phyloP scores from a whole-genome alignment of 2,113 vertebrate species.

The Muntiacus muntjak region DNA sequence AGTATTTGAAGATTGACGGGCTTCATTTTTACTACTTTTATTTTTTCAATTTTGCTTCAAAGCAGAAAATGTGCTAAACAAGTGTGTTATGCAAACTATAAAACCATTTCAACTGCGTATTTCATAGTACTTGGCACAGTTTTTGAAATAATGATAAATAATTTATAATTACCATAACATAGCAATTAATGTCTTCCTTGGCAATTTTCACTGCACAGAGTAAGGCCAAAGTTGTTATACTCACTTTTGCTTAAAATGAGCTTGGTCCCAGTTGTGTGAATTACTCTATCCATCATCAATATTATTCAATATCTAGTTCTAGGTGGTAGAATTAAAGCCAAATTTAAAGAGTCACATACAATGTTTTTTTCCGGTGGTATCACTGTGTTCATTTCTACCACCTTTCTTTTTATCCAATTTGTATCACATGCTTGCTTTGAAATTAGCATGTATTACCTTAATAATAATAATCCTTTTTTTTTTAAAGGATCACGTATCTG shows the following conservation, averaged over 20 bases:
- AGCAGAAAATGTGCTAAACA: not conserved
- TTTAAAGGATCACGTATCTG: not conserved
- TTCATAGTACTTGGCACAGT: not conserved
- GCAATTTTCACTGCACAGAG: not conserved
- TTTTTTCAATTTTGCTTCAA: constrained; percentile 43
- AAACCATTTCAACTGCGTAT: not conserved
- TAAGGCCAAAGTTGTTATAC: not conserved
- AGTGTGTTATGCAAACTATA: not conserved
- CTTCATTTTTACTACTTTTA: not conserved
- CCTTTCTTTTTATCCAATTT: not conserved
- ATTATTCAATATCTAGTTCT: not conserved
- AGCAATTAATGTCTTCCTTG: not conserved
- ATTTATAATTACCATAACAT: not conserved
- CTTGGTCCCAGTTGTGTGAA: not conserved
- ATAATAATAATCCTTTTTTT: not conserved
- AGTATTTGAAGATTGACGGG: not conserved
- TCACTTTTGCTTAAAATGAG: not conserved
- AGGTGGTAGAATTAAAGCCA: not conserved
- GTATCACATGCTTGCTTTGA: not conserved
- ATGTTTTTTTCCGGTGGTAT: not conserved
- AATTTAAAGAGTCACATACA: not conserved
- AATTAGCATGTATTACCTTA: not conserved
- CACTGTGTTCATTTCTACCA: not conserved
- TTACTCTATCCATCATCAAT: not conserved
- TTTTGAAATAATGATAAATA: constrained; percentile 41